Evolutionary conservation across 2,113 vertebrate species (phyloP).

Genomic region (Salminus brasiliensis): DNA sequence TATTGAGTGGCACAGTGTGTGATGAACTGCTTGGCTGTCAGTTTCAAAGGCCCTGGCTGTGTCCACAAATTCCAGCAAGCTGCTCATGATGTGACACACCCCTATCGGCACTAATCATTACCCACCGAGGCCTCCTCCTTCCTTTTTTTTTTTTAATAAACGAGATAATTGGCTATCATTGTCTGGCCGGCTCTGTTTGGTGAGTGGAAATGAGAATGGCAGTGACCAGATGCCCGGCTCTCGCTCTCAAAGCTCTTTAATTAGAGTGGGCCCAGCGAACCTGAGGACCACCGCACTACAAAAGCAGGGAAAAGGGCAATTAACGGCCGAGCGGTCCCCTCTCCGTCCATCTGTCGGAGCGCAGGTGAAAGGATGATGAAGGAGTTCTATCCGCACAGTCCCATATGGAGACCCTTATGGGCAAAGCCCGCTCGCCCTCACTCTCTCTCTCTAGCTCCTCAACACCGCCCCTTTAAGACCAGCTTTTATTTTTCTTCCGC

Average conservation of each 20-base stretch:
- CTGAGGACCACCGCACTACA: conserved; percentile 72
- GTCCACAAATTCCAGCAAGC: conserved; percentile 45
- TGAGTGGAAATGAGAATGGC: conserved; percentile 65
- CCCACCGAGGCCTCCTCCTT: conserved; percentile 54
- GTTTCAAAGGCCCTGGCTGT: conserved; percentile 35
- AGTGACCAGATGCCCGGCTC: conserved; percentile 81
- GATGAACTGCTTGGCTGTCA: conserved; percentile 24
- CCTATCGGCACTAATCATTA: conserved; percentile 63
- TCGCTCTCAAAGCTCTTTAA: conserved; percentile 77
- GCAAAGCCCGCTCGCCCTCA: conserved; percentile 26
- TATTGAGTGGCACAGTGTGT: conserved; percentile 20
- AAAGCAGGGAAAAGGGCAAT: conserved; percentile 78
- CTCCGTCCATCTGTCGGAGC: conserved; percentile 77
- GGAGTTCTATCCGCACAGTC: conserved; percentile 54
- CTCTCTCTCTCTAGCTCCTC: conserved; percentile 29
- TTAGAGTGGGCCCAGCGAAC: conserved; percentile 80
- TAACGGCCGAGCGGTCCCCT: conserved; percentile 72
- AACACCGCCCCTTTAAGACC: conserved; percentile 45
- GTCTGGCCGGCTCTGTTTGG: conserved; percentile 61
- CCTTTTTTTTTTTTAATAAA: conserved; percentile 66
- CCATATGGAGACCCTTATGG: conserved; percentile 62
- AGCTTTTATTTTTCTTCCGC: conserved; percentile 49
- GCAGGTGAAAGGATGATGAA: conserved; percentile 73
- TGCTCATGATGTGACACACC: conserved; percentile 23
- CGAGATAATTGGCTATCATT: conserved; percentile 75